A percentile compares a stretch with the other conserved stretches of the same genome.
Conservation (phyloP, 2,888 invertebrate genomes). For the Sinotaia quadrata region DNA sequence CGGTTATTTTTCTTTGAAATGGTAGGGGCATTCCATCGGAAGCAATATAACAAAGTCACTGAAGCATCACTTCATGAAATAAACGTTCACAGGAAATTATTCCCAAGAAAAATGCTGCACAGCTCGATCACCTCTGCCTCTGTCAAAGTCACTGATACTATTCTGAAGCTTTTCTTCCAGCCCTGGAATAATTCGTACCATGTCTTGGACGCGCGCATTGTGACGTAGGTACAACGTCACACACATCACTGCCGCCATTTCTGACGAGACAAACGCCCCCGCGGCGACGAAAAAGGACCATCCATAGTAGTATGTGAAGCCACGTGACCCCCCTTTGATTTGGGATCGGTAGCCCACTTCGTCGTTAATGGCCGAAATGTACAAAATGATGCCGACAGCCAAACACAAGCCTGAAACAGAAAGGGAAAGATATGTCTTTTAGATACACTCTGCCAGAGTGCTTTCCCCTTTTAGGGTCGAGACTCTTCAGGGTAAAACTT, state of each 20-base stretch:
- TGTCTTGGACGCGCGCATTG: conserved; percentile 55
- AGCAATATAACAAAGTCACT: too few relatives aligned
- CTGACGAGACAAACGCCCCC: conserved; percentile 62
- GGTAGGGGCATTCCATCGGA: too few relatives aligned
- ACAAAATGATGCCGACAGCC: conserved; percentile 65
- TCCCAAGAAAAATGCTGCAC: too few relatives aligned
- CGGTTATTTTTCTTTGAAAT: too few relatives aligned
- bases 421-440: not conserved
- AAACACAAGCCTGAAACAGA: conserved; percentile 57
- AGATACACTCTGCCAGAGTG: too few relatives aligned
- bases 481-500: too few relatives aligned
- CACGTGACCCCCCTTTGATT: conserved; percentile 44
- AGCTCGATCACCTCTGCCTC: too few relatives aligned
- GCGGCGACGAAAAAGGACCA: conserved; percentile 70
- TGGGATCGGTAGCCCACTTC: conserved; percentile 57
- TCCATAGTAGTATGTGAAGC: conserved; percentile 58
- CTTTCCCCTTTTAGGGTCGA: too few relatives aligned
- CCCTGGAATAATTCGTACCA: conserved; percentile 61
- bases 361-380: conserved; percentile 68
- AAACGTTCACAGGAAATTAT: too few relatives aligned
- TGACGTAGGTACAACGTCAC: conserved; percentile 64
- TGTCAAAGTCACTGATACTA: conserved; percentile 14
- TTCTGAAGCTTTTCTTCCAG: conserved; percentile 53
- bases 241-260: conserved; percentile 63
- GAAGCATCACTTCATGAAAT: too few relatives aligned